Evolutionary conservation across 2,113 vertebrate genomes (phyloP), one percentile per base, ranked within the genome.

Genomic region (Hystrix cristata): DNA sequence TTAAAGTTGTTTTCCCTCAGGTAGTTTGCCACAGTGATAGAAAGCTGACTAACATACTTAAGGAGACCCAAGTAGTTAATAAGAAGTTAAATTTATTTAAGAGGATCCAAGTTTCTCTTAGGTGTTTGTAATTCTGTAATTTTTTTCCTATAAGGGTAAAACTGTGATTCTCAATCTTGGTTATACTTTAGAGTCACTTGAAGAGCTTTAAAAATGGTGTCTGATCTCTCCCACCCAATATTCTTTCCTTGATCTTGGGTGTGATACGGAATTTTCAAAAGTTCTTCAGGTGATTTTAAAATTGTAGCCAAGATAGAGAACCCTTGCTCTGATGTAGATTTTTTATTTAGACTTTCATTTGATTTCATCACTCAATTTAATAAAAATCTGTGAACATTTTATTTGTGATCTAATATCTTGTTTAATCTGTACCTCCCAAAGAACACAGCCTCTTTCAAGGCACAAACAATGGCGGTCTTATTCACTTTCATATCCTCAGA

Each of bases 21-120:
- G 48, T 79, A 10, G 13, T 79, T 79, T 34, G 76, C 1, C 15
- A 79, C 48, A 53, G 27, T 14, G 27, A 53, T 34, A 34, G 74
- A 29, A 51, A 78, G 48, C 48, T 79, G 27, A 79, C 29, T 53
- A 53, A 18, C 76, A 34, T 53, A 4, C 15, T 18, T 85, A 43
- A 87, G 46, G 51, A 59, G 46, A 59, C 3, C 72, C 38, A 89
- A 46, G 57, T 85, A 57, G n/a, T 92, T 92, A 79, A 43, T 46
- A 82, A 38, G 16, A 62, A 81, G 10, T 87, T 57, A 89, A 87
- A 80, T 80, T 79, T 92, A 67, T 78, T 59, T 18, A 93, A 48
- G 34, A n/a, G 16, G 43, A 69, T 71, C 51, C 25, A 74, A 62
- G 69, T 94, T 55, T 53, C 19, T 81, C 59, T 80, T 69, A 83